A percentile compares a stretch with the other conserved stretches of the same genome.
phyloP scores from a whole-genome alignment of 2,888 invertebrate species.

The Camponotus fellah region DNA sequence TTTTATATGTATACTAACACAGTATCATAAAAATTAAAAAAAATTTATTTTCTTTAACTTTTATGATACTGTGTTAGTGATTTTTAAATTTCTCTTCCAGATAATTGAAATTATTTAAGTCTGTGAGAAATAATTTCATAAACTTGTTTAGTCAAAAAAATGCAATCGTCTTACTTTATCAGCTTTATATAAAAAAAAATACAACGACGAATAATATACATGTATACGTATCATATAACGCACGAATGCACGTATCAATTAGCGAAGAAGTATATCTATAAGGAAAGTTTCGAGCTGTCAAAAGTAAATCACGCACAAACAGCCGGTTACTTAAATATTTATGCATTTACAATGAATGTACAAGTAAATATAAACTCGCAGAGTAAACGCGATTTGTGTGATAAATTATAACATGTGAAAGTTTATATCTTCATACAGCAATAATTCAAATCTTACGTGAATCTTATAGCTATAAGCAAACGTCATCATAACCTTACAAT shows the following conservation, averaged over 20 bases:
- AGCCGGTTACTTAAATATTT: not conserved
- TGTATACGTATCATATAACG: not conserved
- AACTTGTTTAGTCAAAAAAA: not conserved
- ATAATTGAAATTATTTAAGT: not conserved
- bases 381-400: not conserved
- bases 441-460: slow-evolving; percentile 10
- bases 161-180: not conserved
- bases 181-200: not conserved
- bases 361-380: not conserved
- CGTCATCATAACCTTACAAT: slow-evolving; percentile 14
- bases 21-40: no score
- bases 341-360: not conserved
- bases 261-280: no score
- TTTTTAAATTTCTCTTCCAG: not conserved
- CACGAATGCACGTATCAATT: not conserved
- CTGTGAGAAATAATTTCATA: not conserved
- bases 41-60: no score
- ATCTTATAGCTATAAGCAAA: not conserved
- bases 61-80: not conserved
- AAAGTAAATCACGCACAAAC: not conserved
- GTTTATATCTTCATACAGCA: not conserved
- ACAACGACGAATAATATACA: not conserved
- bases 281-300: not conserved
- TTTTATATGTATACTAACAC: not conserved
- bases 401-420: not conserved